A percentile compares a stretch with the other conserved stretches of the same genome.
Evolutionary conservation across 2,113 vertebrate species (phyloP).

Genomic region (Rhea pennata): DNA sequence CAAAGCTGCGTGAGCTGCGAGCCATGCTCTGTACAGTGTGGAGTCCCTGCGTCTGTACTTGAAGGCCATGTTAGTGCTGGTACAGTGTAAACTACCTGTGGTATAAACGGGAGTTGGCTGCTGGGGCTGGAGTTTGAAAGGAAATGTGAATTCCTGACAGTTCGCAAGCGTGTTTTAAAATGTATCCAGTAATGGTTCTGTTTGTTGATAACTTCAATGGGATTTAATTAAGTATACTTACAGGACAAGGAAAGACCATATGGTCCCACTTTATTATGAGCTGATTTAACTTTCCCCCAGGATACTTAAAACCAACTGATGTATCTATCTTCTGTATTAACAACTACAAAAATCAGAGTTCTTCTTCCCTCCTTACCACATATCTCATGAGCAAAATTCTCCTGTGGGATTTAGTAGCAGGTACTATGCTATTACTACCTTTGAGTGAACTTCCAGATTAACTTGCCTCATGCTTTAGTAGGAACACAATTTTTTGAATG

Average conservation of each 20-base stretch:
- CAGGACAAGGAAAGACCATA: not conserved
- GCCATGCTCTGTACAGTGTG: too few species aligned
- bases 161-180: not conserved
- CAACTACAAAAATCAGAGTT: too few species aligned
- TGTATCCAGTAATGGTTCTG: not conserved
- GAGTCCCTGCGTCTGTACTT: not conserved
- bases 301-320: not conserved
- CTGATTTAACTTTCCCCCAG: not conserved
- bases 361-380: not conserved
- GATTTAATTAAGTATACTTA: not conserved
- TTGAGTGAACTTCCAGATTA: too few species aligned
- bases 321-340: not conserved
- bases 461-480: not conserved
- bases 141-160: accelerated
- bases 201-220: not conserved
- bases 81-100: not conserved
- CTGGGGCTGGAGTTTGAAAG: too few species aligned
- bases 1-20: not conserved
- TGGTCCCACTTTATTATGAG: not conserved
- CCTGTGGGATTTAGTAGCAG: not conserved
- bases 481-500: not conserved
- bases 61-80: not conserved
- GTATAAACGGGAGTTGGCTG: not conserved
- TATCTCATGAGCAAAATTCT: not conserved
- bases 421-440: not conserved